Percentiles rank a stretch among this genome's conserved stretches.
These are phyloP conservation scores for Scomberomorus guttatus DNA, from an alignment of 2,797 vertebrate species.

Conservation along the genomic window DNA sequence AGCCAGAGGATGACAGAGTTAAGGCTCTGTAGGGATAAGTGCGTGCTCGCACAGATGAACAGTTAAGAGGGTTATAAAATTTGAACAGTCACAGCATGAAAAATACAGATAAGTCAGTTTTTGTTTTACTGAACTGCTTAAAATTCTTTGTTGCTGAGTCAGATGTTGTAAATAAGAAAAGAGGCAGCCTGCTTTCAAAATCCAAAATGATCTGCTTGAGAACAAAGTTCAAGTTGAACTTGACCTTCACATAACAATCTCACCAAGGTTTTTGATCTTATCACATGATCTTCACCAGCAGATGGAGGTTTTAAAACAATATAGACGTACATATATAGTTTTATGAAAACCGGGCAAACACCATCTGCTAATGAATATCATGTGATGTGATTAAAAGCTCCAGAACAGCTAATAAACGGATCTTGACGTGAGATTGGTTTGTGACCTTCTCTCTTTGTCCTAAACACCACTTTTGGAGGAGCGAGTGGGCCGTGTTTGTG, in stretches of 20 bases:
- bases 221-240: neutral
- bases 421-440: neutral
- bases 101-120: neutral
- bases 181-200: neutral
- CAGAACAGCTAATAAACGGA: neutral
- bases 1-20: conserved; percentile 46
- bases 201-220: neutral
- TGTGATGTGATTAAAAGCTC: neutral
- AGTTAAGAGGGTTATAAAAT: neutral
- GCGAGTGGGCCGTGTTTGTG: conserved; percentile 5
- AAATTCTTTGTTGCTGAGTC: conserved; percentile 23
- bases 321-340: neutral
- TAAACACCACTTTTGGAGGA: neutral
- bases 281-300: conserved; percentile 4
- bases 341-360: neutral
- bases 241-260: neutral
- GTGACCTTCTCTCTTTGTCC: neutral
- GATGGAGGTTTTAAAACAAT: neutral
- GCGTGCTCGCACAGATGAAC: conserved; percentile 8
- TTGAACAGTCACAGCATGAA: neutral
- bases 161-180: conserved; percentile 9
- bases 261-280: neutral
- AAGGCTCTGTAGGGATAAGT: conserved; percentile 27
- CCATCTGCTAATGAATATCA: neutral
- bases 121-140: neutral